Base-by-base conservation (phyloP, 2,888 invertebrate species). In the Cetonia aurata region DNA sequence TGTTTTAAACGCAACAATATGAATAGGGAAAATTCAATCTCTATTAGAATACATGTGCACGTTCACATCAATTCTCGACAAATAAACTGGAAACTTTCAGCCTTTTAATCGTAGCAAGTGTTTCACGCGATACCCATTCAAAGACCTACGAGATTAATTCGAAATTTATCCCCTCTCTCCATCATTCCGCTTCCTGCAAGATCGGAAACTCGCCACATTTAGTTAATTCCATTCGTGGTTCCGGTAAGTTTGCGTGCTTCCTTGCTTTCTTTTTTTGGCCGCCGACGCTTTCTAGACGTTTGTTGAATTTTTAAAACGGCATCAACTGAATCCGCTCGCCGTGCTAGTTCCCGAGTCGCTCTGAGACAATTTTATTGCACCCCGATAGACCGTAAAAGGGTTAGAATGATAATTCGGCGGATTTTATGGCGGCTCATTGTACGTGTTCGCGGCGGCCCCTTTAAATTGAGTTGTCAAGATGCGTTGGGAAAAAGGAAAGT, bases 311-410 rank as follows among this genome's bases (percentile, higher is more conserved):
- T 81, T 80, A 79, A 81, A 80, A 78, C 78, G 78, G 77, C 76
- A 76, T 74, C 77, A 79, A 76, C 76, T 75, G 75, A 79, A 78
- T 15, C 55, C 78, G 79, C 78, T 77, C 77, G 79, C 78, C 79
- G 80, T 82, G 82, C 82, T 83, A 48, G 62, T 55, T 55, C 46
- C 33, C 55, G 44, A 81, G 82, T 82, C 84, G 83, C 83, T 84
- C 83, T 82, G 83, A 82, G 81, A 80, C 81, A 76, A 81, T 82
- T 84, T 85, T 85, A 85, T 85, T 83, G 81, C 81, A 83, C 85
- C 84, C 85, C 81, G 81, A 84, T 82, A 83, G 84, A 82, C 80
- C 81, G 83, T 85, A 84, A 85, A 85, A 85, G 84, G 84, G 85
- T 85, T 85, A 83, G 80, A 82, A 70, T 82, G 82, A 84, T 84